These are phyloP conservation scores for Dicrostonyx torquatus DNA, from an alignment of 2,797 vertebrate genomes.

Conservation along the genomic window DNA sequence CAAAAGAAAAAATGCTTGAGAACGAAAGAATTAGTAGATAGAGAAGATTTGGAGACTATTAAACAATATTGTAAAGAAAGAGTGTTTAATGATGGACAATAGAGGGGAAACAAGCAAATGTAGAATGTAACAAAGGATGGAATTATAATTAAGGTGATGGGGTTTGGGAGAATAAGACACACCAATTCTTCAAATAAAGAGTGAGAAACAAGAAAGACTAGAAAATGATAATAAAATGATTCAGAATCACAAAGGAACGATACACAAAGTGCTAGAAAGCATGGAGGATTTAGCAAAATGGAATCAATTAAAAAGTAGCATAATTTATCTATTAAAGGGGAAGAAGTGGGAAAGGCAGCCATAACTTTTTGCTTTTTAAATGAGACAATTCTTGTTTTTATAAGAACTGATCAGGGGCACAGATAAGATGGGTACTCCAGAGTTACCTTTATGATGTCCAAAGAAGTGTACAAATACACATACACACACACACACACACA, in stretches of 20 bases:
- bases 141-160: not conserved
- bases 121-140: not conserved
- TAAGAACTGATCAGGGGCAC: not conserved
- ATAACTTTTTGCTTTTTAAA: not conserved
- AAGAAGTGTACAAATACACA: not conserved
- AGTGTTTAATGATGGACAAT: conserved; percentile 5
- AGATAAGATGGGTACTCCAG: not conserved
- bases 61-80: not conserved
- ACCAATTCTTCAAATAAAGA: not conserved
- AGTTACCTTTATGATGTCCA: not conserved
- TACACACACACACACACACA: not conserved
- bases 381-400: not conserved
- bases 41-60: not conserved
- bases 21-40: conserved; percentile 9
- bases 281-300: not conserved
- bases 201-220: not conserved
- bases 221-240: conserved; percentile 3
- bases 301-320: not conserved
- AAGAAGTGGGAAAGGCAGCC: not conserved
- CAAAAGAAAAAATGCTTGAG: conserved; percentile 2
- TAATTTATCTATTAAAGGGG: not conserved
- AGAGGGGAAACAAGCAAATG: not conserved
- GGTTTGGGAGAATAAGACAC: not conserved
- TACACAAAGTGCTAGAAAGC: not conserved
- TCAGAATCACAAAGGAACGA: not conserved